phyloP scores from a whole-genome alignment of 2,888 invertebrate species.

The Bombylius major region DNA sequence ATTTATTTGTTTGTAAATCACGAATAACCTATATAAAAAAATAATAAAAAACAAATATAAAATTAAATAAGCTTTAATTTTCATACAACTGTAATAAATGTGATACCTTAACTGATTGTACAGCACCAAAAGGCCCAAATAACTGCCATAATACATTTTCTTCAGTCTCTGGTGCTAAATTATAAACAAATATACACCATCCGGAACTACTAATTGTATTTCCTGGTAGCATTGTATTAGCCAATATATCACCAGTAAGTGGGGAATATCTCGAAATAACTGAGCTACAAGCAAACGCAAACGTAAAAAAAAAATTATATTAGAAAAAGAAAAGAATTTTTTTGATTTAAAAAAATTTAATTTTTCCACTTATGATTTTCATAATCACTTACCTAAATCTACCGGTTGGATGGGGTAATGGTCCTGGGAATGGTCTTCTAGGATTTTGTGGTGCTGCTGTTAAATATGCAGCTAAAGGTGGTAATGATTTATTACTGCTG shows the following conservation, averaged over 20 bases:
- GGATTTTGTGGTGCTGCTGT: conserved; percentile 54
- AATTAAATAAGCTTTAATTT: background rate
- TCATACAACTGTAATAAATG: background rate
- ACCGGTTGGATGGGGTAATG: conserved; percentile 39
- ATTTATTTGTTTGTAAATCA: conserved; percentile 91
- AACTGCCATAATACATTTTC: conserved; percentile 94
- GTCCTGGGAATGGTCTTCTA: conserved; percentile 68
- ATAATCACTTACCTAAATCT: conserved; percentile 29
- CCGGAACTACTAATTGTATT: conserved; percentile 78
- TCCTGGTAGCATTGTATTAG: conserved; percentile 66
- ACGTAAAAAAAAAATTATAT: conserved; percentile 1
- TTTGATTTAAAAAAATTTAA: background rate
- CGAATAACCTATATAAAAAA: conserved; percentile 54
- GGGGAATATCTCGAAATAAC: conserved; percentile 61
- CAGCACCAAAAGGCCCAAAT: conserved; percentile 95
- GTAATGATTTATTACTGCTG: conserved; percentile 71
- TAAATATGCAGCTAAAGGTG: conserved; percentile 72
- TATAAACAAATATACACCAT: conserved; percentile 79
- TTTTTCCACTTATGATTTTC: background rate
- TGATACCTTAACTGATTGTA: conserved; percentile 86
- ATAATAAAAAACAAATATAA: background rate
- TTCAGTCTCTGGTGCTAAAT: conserved; percentile 89
- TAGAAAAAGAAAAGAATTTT: background rate
- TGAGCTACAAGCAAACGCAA: conserved; percentile 24
- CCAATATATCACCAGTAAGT: conserved; percentile 67